Base-by-base conservation (phyloP, 2,888 invertebrate genomes). In the Pardosa pseudoannulata region DNA sequence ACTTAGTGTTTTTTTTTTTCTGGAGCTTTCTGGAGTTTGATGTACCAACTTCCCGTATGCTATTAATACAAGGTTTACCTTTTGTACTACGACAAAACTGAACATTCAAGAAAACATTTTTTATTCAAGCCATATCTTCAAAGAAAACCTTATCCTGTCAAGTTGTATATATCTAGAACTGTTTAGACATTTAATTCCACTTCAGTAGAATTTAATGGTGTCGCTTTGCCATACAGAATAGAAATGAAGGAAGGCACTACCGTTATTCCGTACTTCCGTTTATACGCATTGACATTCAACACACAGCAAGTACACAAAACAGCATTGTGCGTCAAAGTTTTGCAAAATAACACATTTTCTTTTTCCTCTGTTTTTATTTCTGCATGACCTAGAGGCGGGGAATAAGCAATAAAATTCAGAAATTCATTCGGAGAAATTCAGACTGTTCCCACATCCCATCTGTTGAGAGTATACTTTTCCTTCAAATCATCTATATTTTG, bases 391-490 rank as follows among this genome's bases (percentile, higher is more conserved):
- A 56, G 3, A 19, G 23, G 3, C n/a, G n/a, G n/a, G 2, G 56
- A 23, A 56, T 23, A 16, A 29, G 65, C 1, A 65, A 29, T 31
- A 65, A 65, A 65, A 65, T 31, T 23, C 29, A 5, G 31, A 29
- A 13, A 16, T 31, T 1, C n/a, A n/a, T 0, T 29, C 7, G 29
- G 41, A 31, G 62, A 16, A 23, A 31, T 46, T 23, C 28, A 1
- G 65, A 62, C 46, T 70, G 19, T 70, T 41, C 23, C 29, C 27
- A 31, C 23, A 29, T 65, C 41, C 19, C 81, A 81, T 81, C 81
- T 81, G 74, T 81, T 74, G 70, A 1, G 70, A 1, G n/a, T 75
- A 31, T 36, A 56, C 6, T 73, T 36, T 75, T 74, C n/a, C n/a
- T n/a, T 75, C 81, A 74, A 70, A 39, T 67, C 36, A 70, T 70